Conservation (phyloP, 2,113 vertebrate genomes). For the Melospiza melodia region DNA sequence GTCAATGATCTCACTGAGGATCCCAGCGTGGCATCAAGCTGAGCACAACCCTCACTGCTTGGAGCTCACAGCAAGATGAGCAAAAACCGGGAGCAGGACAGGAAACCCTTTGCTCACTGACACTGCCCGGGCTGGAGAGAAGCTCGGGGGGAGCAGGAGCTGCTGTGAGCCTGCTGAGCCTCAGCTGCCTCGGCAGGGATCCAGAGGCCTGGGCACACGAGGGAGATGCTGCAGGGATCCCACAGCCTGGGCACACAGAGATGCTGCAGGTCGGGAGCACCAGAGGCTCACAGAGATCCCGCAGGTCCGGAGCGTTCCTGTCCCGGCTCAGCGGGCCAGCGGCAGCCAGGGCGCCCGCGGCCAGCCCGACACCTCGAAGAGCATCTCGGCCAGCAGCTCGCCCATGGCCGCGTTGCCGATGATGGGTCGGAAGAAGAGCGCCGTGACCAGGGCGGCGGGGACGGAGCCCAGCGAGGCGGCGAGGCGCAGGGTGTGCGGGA, state of each 20-base stretch:
- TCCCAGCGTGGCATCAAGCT: not conserved
- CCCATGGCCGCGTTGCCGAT: conserved; percentile 83
- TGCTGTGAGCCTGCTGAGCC: not conserved
- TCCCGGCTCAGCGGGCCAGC: not conserved
- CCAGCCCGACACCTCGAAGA: conserved; percentile 64
- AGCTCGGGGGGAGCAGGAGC: not conserved
- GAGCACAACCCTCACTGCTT: not conserved
- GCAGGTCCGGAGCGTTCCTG: not conserved
- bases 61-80: not conserved
- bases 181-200: not conserved
- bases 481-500: conserved; percentile 80
- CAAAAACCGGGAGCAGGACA: rapidly evolving
- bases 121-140: rapidly evolving
- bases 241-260: no score
- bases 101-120: not conserved
- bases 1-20: not conserved
- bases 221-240: not conserved
- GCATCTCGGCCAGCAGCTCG: conserved; percentile 84
- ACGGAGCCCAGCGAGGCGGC: conserved; percentile 82
- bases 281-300: no score
- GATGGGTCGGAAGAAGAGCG: conserved; percentile 90
- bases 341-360: not conserved
- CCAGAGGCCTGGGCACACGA: no score
- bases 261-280: no score
- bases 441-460: conserved; percentile 79